phyloP scores from a whole-genome alignment of 2,797 vertebrate species.

The Melanotaenia trifasciata region DNA sequence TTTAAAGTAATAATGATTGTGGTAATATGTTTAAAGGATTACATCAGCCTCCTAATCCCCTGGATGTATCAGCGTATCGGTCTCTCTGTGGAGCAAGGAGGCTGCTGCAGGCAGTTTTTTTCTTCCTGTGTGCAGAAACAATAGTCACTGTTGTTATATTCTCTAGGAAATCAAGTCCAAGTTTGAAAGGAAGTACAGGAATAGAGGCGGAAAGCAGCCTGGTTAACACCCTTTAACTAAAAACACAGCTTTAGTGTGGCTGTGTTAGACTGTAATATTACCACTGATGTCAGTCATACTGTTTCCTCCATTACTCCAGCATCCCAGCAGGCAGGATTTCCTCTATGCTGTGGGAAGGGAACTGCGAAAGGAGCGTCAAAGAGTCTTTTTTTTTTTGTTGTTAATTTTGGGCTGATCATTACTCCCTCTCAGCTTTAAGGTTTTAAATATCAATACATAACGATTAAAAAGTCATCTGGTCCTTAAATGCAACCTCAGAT shows the following conservation, averaged over 20 bases:
- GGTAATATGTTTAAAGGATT: conserved; percentile 60
- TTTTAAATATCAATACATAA: neutral
- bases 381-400: conserved; percentile 6
- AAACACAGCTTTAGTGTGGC: conserved; percentile 45
- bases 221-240: conserved; percentile 67
- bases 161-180: conserved; percentile 38
- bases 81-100: conserved; percentile 24
- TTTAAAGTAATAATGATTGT: conserved; percentile 56
- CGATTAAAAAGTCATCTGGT: too few species aligned
- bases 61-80: conserved; percentile 50
- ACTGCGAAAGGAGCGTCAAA: conserved; percentile 30
- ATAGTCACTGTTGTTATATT: conserved; percentile 21
- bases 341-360: conserved; percentile 38
- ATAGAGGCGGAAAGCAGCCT: conserved; percentile 64
- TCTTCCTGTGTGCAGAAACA: conserved; percentile 7
- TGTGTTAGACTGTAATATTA: conserved; percentile 11
- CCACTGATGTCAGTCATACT: conserved; percentile 43
- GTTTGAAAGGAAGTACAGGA: conserved; percentile 66
- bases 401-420: neutral
- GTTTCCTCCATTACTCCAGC: conserved; percentile 27
- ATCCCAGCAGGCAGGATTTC: conserved; percentile 63
- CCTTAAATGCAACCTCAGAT: too few species aligned
- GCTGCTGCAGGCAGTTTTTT: conserved; percentile 18
- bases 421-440: neutral
- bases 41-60: conserved; percentile 41